Base-by-base conservation (phyloP, 2,797 vertebrate species). In the Ptychobarbus kaznakovi region DNA sequence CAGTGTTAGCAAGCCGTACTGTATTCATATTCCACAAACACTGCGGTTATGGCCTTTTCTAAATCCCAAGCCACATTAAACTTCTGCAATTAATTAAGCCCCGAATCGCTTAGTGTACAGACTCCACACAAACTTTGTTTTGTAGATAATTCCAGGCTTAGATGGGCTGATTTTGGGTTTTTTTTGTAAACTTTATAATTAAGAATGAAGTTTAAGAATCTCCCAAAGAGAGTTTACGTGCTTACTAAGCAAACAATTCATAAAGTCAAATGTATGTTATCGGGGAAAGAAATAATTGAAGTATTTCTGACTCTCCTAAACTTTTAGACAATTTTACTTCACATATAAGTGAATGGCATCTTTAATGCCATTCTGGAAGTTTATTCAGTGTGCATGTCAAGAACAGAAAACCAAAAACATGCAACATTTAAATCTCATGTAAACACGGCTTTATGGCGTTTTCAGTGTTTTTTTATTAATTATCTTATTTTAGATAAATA, bases 121-220 rank as follows among this genome's bases (percentile, higher is more conserved):
- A 56, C 74, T 76, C 32, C 74, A 32, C 15, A 32, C 63, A 76
- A 76, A 76, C 74, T 40, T 76, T 38, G 51, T 56, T 76, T 76
- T 56, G 51, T 76, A 38, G 51, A 76, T 76, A 16, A 76, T 38
- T 75, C 53, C 28, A 53, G 18, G 49, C 18, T 35, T 8, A 56
- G 32, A 12, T 76, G 28, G n/a, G 9, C 28, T 75, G 46, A 76
- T 76, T 56, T 76, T 18, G 44, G 15, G 16, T 25, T 25, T 72
- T 51, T 35, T 66, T 32, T 35, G 63, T 66, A 32, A 32, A 65
- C 63, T 65, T 65, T 65, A 16, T 56, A 56, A 53, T 56, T 13
- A 76, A 56, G 18, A 76, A 22, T 56, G 12, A 38, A 38, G 20
- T 56, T 56, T 38, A 13, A 56, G 35, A 56, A 76, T 22, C 28